Percentiles rank a stretch among this genome's conserved stretches.
Evolutionary conservation across 2,113 vertebrate species (phyloP).

Genomic region (Beaufortia kweichowensis): DNA sequence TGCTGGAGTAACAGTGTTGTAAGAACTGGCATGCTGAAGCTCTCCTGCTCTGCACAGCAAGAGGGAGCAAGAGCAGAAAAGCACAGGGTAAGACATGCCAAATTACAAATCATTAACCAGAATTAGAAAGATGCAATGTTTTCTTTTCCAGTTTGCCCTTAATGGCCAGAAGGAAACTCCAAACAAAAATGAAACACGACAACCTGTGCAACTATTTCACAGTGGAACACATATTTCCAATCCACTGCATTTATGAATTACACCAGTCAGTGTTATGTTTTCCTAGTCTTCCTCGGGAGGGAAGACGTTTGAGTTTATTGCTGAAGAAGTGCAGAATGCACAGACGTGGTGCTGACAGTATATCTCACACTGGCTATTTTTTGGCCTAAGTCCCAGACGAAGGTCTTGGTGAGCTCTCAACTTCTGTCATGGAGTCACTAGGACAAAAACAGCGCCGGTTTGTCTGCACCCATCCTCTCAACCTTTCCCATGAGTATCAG

Average conservation of each 20-base stretch:
- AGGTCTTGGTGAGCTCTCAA: constrained; percentile 34
- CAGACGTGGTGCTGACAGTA: constrained; percentile 20
- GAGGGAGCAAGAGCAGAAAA: neutral
- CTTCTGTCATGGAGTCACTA: constrained; percentile 36
- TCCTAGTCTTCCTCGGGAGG: neutral
- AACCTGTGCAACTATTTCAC: neutral
- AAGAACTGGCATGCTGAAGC: constrained; percentile 15
- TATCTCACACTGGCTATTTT: constrained; percentile 22
- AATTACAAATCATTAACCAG: constrained; percentile 27
- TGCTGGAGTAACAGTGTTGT: constrained; percentile 21
- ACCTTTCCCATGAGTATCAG: constrained; percentile 37
- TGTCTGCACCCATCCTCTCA: constrained; percentile 11
- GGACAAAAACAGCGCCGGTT: constrained; percentile 48
- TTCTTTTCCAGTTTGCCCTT: neutral
- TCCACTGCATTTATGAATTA: neutral
- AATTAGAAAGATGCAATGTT: neutral
- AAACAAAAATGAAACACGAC: neutral
- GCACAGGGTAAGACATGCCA: constrained; percentile 6
- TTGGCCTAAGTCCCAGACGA: constrained; percentile 40
- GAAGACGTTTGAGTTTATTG: constrained; percentile 14
- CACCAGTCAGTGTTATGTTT: neutral
- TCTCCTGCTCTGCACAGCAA: constrained; percentile 7
- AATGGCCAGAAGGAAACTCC: neutral
- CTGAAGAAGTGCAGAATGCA: neutral
- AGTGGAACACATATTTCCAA: neutral